These are phyloP conservation scores for Ramazzottius varieornatus DNA, from an alignment of 2,888 invertebrate species.

Conservation along the genomic window DNA sequence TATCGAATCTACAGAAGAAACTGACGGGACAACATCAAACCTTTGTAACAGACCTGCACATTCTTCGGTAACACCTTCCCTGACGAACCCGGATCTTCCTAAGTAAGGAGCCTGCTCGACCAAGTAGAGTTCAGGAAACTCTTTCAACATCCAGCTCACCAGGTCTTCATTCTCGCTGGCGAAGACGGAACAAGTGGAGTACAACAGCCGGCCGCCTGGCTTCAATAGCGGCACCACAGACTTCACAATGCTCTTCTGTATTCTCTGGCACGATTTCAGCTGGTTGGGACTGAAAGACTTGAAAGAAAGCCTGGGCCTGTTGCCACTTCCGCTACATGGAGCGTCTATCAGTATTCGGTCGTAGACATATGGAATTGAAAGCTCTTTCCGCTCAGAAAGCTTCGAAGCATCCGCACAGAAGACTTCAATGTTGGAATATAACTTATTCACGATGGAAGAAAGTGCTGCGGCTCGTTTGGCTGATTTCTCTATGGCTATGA, in stretches of 20 bases:
- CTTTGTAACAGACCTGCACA: not conserved
- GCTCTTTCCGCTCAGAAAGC: not conserved
- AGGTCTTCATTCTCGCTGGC: not conserved
- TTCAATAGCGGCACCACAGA: not conserved
- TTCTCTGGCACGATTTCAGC: not conserved
- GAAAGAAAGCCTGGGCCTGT: not conserved
- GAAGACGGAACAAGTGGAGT: not conserved
- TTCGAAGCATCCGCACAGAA: not conserved
- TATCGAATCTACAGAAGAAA: not conserved
- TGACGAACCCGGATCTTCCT: not conserved
- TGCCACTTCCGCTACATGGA: not conserved
- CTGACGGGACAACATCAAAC: not conserved
- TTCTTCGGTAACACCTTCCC: not conserved
- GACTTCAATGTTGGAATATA: not conserved
- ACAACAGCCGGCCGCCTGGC: not conserved
- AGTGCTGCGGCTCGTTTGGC: not conserved
- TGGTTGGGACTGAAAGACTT: not conserved
- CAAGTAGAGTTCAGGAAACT: not conserved
- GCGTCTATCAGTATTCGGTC: slow-evolving; percentile 1
- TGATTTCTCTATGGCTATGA: not conserved
- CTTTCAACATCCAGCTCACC: not conserved
- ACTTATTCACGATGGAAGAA: not conserved
- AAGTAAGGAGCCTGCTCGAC: not conserved
- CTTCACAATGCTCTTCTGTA: not conserved
- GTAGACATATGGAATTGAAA: not conserved